Conservation (phyloP, 2,113 vertebrate species). For the Anhinga anhinga region DNA sequence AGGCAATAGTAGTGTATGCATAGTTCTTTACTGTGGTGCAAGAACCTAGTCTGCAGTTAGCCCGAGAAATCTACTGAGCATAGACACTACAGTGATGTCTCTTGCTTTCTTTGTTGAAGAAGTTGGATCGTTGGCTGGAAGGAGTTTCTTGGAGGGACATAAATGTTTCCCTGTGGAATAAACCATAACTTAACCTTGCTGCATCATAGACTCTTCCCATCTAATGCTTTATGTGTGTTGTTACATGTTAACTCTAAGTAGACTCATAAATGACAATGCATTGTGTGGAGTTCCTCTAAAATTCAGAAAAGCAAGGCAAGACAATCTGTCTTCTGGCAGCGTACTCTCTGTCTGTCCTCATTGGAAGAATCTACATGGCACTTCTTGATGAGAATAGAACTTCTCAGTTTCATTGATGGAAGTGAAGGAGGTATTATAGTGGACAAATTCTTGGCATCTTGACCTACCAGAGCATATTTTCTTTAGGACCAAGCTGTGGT, state of each 20-base stretch:
- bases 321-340: neutral
- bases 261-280: fast-evolving
- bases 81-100: neutral
- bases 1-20: fast-evolving
- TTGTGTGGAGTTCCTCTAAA: neutral
- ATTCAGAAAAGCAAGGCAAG: neutral
- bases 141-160: neutral
- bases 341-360: neutral
- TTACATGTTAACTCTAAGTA: neutral
- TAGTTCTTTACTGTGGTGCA: neutral
- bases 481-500: neutral
- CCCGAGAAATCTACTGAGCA: neutral
- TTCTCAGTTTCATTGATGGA: neutral
- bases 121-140: neutral
- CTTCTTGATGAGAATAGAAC: neutral
- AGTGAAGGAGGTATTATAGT: neutral
- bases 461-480: neutral
- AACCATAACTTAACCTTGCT: neutral
- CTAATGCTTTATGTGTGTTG: neutral
- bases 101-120: neutral
- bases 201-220: neutral
- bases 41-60: neutral
- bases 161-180: neutral
- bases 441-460: neutral
- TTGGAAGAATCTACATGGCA: neutral